Evolutionary conservation across 2,888 invertebrate species (phyloP).

Genomic region (Pandemis heparana): DNA sequence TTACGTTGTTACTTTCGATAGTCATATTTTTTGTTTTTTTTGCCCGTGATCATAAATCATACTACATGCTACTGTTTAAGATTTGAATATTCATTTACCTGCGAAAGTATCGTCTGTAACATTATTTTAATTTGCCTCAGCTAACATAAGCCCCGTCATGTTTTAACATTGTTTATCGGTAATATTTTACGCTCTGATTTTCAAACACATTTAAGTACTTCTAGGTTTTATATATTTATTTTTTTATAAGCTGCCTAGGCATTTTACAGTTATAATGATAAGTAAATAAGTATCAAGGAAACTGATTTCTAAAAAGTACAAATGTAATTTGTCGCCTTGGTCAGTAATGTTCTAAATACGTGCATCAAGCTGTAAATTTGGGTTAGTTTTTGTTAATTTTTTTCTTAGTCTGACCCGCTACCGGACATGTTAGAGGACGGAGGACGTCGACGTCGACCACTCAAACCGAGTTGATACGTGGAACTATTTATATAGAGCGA

Average conservation of each 20-base stretch:
- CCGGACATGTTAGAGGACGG: constrained; percentile 42
- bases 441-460: constrained; percentile 43
- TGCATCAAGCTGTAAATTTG: constrained; percentile 49
- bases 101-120: too few species aligned
- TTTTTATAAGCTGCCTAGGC: background rate
- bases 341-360: constrained; percentile 56
- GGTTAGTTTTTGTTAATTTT: constrained; percentile 53
- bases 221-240: too few species aligned
- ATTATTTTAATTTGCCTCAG: too few species aligned
- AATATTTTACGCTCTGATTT: too few species aligned
- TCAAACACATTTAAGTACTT: too few species aligned
- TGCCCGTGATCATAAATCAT: too few species aligned
- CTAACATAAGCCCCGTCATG: too few species aligned
- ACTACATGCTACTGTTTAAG: too few species aligned
- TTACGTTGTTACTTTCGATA: too few species aligned
- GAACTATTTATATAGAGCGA: constrained; percentile 56
- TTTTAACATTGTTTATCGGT: too few species aligned
- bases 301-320: constrained; percentile 23
- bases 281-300: background rate
- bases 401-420: constrained; percentile 41
- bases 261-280: background rate
- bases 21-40: too few species aligned
- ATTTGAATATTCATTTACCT: too few species aligned
- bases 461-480: constrained; percentile 59
- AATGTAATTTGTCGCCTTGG: constrained; percentile 11